Evolutionary conservation across 1,140 invertebrate genomes (phyloP).

Genomic region (Megalopta genalis): DNA sequence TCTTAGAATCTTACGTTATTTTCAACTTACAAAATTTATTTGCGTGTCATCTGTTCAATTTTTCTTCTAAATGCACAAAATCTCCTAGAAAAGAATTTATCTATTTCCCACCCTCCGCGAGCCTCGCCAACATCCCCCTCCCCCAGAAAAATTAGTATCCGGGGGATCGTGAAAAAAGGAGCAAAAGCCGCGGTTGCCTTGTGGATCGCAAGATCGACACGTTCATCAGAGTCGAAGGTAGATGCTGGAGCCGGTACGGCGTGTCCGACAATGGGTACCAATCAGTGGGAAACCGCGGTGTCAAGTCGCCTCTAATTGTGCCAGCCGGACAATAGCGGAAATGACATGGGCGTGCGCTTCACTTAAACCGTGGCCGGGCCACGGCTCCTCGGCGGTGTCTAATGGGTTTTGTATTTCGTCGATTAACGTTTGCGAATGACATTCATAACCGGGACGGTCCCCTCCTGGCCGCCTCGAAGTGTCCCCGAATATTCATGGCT

Average conservation of each 20-base stretch:
- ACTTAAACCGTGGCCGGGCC: conserved; percentile 14
- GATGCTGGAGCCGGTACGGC: too few species aligned
- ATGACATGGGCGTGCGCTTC: conserved; percentile 65
- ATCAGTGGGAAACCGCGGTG: conserved; percentile 48
- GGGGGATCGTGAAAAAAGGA: not conserved
- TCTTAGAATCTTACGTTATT: too few species aligned
- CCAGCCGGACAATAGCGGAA: conserved; percentile 57
- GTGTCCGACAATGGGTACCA: conserved; percentile 35
- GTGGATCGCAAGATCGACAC: not conserved
- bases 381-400: conserved; percentile 45
- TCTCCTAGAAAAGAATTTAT: too few species aligned
- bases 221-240: not conserved
- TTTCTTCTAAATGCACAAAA: too few species aligned
- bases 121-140: too few species aligned
- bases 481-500: conserved; percentile 56
- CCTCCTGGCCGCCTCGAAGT: conserved; percentile 9
- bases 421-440: conserved; percentile 71
- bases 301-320: conserved; percentile 64
- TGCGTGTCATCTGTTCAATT: too few species aligned
- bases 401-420: conserved; percentile 69
- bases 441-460: conserved; percentile 58
- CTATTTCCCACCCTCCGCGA: too few species aligned
- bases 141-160: too few species aligned
- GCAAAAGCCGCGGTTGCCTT: not conserved
- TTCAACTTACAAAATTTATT: too few species aligned